Percentiles rank a stretch among this genome's conserved stretches.
phyloP scores from a whole-genome alignment of 37 sponge, comb jelly and placozoan genomes.

The Cladorhizidae sp. region DNA sequence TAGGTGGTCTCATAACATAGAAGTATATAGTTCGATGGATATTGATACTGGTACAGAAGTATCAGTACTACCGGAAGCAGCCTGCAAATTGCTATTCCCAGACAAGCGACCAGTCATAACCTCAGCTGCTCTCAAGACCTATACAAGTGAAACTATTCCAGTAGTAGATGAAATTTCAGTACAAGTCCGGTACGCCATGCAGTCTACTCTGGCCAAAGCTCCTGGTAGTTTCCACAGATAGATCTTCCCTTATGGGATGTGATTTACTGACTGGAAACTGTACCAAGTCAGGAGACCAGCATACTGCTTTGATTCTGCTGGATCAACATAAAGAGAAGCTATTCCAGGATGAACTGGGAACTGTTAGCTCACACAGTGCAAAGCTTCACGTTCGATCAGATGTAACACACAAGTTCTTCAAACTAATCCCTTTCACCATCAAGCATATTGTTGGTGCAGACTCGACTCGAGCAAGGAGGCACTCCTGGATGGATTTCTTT shows the following conservation, averaged over 20 bases:
- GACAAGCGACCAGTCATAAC: not conserved
- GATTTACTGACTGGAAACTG: not conserved
- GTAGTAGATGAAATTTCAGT: not conserved
- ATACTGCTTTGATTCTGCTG: no score
- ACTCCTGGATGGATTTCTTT: no score
- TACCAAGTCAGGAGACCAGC: not conserved
- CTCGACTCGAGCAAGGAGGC: slow-evolving; percentile 1
- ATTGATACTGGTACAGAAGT: not conserved
- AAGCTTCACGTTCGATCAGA: not conserved
- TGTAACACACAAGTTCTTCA: not conserved
- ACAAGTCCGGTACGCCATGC: not conserved
- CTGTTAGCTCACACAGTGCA: not conserved
- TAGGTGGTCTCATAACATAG: no score
- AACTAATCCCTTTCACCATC: slow-evolving; percentile 27
- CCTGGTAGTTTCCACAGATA: not conserved
- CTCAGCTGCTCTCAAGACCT: not conserved
- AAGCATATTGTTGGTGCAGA: slow-evolving; percentile 12
- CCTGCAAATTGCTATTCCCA: not conserved
- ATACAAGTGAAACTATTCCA: not conserved
- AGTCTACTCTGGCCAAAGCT: not conserved
- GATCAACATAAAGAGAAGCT: not conserved
- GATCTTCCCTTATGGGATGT: not conserved
- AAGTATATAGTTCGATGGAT: no score
- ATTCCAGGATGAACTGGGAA: not conserved
- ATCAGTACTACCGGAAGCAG: not conserved